phyloP scores from a whole-genome alignment of 2,888 invertebrate genomes.

The Sclerodermus sp. region DNA sequence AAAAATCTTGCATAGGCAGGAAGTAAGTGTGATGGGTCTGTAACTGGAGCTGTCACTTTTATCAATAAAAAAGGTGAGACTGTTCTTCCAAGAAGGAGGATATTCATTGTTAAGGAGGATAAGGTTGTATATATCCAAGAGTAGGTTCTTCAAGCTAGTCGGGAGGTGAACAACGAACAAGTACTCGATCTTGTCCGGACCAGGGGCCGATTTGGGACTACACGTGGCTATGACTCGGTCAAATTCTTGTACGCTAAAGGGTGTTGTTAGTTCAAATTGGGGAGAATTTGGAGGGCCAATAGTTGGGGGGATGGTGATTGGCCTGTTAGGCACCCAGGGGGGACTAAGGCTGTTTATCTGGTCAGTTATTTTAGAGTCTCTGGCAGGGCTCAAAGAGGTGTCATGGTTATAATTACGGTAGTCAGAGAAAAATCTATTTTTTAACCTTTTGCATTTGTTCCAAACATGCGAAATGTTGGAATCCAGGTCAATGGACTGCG shows the following conservation, averaged over 20 bases:
- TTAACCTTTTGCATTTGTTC: constrained; percentile 10
- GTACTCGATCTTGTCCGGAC: constrained; percentile 17
- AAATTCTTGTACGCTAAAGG: no score
- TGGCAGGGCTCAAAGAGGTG: neutral
- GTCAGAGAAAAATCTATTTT: constrained; percentile 13
- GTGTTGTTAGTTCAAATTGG: no score
- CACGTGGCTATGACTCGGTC: neutral
- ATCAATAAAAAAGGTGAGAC: constrained; percentile 10
- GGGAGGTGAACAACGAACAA: constrained; percentile 6
- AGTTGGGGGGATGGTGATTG: no score
- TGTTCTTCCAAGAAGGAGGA: constrained; percentile 4
- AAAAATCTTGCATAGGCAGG: constrained; percentile 17
- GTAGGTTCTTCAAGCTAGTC: constrained; percentile 3
- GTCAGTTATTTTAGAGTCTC: neutral
- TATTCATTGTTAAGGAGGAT: constrained; percentile 15
- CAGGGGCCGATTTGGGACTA: constrained; percentile 13
- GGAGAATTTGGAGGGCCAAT: no score
- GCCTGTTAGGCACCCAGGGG: neutral
- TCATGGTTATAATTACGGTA: neutral
- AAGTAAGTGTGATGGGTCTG: constrained; percentile 13
- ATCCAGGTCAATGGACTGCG: constrained; percentile 1
- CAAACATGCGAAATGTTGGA: constrained; percentile 4
- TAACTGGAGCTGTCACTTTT: constrained; percentile 5
- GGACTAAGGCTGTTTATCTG: neutral
- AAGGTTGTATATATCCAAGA: no score